Evolutionary conservation across 2,888 invertebrate species (phyloP), one percentile per base, ranked within the genome.

Genomic region (Eueremaeus valkanovi): DNA sequence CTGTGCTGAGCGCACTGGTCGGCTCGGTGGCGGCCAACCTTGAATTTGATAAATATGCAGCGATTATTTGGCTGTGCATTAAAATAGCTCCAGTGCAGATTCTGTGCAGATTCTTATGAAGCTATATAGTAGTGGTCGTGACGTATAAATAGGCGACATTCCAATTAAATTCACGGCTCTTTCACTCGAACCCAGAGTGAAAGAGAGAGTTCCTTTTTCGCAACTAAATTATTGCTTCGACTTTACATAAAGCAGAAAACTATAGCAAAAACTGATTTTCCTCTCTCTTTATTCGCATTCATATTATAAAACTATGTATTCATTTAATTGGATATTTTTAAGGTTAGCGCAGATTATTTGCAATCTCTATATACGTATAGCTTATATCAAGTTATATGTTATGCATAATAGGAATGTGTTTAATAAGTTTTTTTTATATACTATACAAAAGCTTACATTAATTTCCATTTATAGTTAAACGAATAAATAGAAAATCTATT

Each of bases 41-140:
- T 66, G 66, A 66, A n/a, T 66, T 66, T 66, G 66, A 66, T 66
- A 66, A 66, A 66, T 66, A 66, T 66, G 66, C 66, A 66, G 66
- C 36, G 66, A 66, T 61, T 61, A 61, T 66, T 66, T 66, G 66
- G 66, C n/a, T 36, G 29, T 58, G 66, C 66, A 66, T 66, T 66
- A 66, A 66, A 66, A 66, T 66, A 36, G 36, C 66, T 66, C 31
- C 29, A n/a, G n/a, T n/a, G n/a, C n/a, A n/a, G n/a, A n/a, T n/a
- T n/a, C n/a, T n/a, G n/a, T n/a, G n/a, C n/a, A n/a, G n/a, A n/a
- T n/a, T n/a, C n/a, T n/a, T n/a, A 51, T 51, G 21, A 51, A n/a
- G n/a, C 51, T 51, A 31, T 61, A 16, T 61, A 61, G 9, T 18
- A 29, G 31, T 18, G 61, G 29, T 61, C 61, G 61, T 61, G 61